Conservation (phyloP, 2,113 vertebrate species). For the Corythornis cristatus region DNA sequence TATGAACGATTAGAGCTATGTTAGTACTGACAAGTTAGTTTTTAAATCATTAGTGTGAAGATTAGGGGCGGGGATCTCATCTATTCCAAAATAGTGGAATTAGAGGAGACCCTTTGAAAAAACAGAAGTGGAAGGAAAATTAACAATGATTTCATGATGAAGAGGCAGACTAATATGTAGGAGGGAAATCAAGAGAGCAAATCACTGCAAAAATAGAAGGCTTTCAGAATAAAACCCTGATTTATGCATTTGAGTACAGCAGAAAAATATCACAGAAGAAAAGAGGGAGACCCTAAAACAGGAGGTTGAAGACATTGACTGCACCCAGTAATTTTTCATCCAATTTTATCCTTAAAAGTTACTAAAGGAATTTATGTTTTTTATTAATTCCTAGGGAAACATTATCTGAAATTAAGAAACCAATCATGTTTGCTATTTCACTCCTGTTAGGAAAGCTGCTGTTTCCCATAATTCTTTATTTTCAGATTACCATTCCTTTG, state of each 20-base stretch:
- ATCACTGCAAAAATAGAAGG: not conserved
- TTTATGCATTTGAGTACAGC: not conserved
- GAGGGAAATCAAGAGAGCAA: not conserved
- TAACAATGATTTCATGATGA: not conserved
- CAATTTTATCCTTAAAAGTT: not conserved
- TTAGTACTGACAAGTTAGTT: not conserved
- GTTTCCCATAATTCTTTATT: not conserved
- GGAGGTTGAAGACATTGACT: not conserved
- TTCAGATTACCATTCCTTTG: not conserved
- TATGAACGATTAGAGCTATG: not conserved
- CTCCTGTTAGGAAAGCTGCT: not conserved
- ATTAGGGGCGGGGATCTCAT: rapidly evolving
- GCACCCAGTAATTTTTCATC: not conserved
- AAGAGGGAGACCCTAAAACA: not conserved
- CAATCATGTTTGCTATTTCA: not conserved
- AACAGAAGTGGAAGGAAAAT: constrained; percentile 16
- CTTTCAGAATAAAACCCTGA: not conserved
- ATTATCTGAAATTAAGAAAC: not conserved
- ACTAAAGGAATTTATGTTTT: not conserved
- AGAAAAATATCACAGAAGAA: not conserved
- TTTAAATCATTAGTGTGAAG: not conserved
- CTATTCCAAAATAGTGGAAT: not conserved
- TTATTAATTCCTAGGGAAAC: not conserved
- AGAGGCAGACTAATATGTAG: not conserved
- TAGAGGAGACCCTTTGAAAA: not conserved